These are phyloP conservation scores for Seladonia tumulorum DNA, from an alignment of 2,888 invertebrate genomes.

Conservation along the genomic window DNA sequence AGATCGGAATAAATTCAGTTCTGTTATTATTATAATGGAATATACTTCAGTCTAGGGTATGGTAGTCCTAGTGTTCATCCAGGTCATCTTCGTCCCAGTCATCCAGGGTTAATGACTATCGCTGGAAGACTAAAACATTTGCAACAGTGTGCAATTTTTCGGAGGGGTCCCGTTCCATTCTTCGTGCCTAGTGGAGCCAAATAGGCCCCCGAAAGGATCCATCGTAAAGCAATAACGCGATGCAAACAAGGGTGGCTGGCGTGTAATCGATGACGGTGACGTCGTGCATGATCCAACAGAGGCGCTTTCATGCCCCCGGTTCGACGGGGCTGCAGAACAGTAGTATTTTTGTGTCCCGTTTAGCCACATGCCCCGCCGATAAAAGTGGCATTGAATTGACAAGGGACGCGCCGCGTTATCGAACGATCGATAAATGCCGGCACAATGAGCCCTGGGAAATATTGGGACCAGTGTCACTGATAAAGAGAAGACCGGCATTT, in stretches of 20 bases:
- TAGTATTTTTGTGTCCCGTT: slow-evolving; percentile 80
- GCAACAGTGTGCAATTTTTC: neutral
- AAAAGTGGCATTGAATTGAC: slow-evolving; percentile 70
- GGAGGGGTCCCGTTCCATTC: neutral
- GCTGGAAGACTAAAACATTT: neutral
- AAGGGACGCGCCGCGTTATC: slow-evolving; percentile 57
- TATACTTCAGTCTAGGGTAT: too few species aligned
- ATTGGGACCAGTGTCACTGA: slow-evolving; percentile 50
- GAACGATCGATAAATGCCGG: slow-evolving; percentile 69
- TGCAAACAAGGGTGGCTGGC: slow-evolving; percentile 48
- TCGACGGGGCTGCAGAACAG: slow-evolving; percentile 76
- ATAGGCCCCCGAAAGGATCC: slow-evolving; percentile 29
- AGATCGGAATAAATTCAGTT: too few species aligned
- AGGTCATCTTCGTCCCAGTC: too few species aligned
- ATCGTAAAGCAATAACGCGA: slow-evolving; percentile 37
- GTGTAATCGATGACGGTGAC: slow-evolving; percentile 39
- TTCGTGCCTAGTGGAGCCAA: neutral
- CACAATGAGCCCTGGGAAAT: slow-evolving; percentile 67
- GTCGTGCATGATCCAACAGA: slow-evolving; percentile 69
- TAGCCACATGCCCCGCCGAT: slow-evolving; percentile 75
- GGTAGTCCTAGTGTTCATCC: too few species aligned
- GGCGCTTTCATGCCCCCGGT: slow-evolving; percentile 73
- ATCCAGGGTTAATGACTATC: neutral
- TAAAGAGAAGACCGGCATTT: slow-evolving; percentile 51
- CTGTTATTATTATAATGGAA: too few species aligned